phyloP scores from a whole-genome alignment of 53 echinoderm and acorn worm species.

The Arbacia lixula region DNA sequence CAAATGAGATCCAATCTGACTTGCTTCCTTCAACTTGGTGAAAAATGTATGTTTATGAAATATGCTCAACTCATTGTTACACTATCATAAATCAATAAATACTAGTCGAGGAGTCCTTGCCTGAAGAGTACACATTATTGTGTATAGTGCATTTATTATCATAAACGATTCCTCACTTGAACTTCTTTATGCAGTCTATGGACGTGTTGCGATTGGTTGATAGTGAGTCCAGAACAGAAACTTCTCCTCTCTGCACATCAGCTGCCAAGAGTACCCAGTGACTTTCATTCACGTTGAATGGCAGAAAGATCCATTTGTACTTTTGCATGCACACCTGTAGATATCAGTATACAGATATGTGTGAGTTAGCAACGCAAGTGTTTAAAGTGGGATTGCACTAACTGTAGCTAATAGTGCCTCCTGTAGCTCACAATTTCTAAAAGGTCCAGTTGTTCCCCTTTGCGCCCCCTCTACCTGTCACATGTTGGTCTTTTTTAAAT shows the following conservation, averaged over 20 bases:
- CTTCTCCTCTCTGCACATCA: neutral
- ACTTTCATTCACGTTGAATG: constrained; percentile 8
- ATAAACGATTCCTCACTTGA: neutral
- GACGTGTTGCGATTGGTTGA: neutral
- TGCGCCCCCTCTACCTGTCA: too few relatives aligned
- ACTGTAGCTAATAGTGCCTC: too few relatives aligned
- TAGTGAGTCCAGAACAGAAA: neutral
- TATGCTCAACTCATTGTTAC: neutral
- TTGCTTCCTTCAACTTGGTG: neutral
- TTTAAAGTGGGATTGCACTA: too few relatives aligned
- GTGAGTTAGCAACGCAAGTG: too few relatives aligned
- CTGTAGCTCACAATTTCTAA: too few relatives aligned
- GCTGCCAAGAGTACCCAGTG: constrained; percentile 26
- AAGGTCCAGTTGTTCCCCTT: too few relatives aligned
- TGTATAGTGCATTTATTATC: neutral
- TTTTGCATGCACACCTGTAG: constrained; percentile 7
- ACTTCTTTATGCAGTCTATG: neutral
- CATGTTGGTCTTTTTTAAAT: too few relatives aligned
- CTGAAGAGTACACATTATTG: neutral
- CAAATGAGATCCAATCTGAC: too few relatives aligned
- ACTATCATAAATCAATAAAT: neutral
- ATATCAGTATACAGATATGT: neutral
- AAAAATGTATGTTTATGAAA: neutral
- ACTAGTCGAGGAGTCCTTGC: neutral
- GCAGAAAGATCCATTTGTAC: constrained; percentile 7